These are phyloP conservation scores for Chinchilla lanigera DNA, from an alignment of 2,113 vertebrate genomes.

Conservation along the genomic window DNA sequence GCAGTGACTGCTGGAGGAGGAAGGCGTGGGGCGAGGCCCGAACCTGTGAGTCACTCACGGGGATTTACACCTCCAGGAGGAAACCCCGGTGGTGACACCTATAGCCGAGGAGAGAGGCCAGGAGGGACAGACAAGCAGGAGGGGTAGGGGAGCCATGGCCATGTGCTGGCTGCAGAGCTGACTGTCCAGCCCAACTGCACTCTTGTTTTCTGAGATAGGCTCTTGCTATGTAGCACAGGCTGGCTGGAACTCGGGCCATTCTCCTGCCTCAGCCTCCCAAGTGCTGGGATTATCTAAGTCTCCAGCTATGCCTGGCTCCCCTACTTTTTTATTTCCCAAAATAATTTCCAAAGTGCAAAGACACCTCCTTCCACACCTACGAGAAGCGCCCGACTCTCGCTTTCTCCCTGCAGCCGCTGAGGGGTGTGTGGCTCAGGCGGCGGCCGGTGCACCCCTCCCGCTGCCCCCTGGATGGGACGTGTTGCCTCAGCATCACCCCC, in stretches of 20 bases:
- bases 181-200: background rate
- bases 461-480: too few relatives aligned
- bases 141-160: too few relatives aligned
- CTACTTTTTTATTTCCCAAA: background rate
- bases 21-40: background rate
- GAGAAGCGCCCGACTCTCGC: background rate
- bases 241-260: background rate
- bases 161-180: too few relatives aligned
- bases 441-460: background rate
- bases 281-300: background rate
- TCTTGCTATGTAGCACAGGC: background rate
- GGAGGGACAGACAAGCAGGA: background rate
- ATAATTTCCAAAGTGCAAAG: background rate
- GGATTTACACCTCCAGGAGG: background rate
- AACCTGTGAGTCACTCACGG: background rate
- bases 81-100: background rate
- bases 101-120: background rate
- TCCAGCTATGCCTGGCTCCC: background rate
- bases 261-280: background rate
- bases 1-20: too few relatives aligned
- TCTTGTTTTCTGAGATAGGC: background rate
- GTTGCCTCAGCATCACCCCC: background rate
- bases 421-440: background rate
- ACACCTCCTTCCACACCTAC: background rate
- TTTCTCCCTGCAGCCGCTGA: background rate